These are phyloP conservation scores for Epirrita christyi DNA, from an alignment of 2,888 invertebrate genomes.

Conservation along the genomic window DNA sequence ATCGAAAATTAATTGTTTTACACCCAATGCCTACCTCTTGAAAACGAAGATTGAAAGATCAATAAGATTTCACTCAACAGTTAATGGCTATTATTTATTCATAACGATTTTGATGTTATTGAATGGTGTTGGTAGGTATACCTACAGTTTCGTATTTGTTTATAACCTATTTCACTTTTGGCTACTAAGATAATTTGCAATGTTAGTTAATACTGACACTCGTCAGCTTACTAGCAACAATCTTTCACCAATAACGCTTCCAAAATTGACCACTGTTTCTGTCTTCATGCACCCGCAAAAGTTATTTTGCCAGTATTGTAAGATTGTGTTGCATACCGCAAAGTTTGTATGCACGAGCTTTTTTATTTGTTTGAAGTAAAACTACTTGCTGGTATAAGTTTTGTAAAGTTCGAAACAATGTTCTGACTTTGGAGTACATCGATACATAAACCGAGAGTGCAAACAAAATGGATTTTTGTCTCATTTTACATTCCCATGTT, in stretches of 20 bases:
- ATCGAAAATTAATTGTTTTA: constrained; percentile 61
- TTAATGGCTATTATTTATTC: neutral
- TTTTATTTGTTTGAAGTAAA: constrained; percentile 4
- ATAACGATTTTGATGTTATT: neutral
- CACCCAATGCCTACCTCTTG: constrained; percentile 14
- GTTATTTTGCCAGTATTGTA: no score
- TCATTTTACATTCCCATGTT: neutral
- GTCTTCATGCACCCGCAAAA: neutral
- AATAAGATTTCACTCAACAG: constrained; percentile 11
- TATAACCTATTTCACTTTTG: neutral
- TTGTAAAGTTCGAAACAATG: constrained; percentile 15
- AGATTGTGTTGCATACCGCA: neutral
- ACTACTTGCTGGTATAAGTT: constrained; percentile 6
- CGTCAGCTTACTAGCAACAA: no score
- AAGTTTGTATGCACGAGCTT: neutral
- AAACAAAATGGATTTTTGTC: neutral
- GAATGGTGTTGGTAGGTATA: neutral
- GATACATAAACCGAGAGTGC: neutral
- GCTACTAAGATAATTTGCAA: neutral
- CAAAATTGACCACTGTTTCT: neutral
- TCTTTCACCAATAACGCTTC: no score
- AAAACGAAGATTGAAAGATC: constrained; percentile 19
- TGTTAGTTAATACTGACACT: no score
- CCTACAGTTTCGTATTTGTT: neutral
- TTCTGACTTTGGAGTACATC: constrained; percentile 1